A percentile compares a stretch with the other conserved stretches of the same genome.
Conservation (phyloP, 2,797 vertebrate genomes). For the Leptodactylus fallax region DNA sequence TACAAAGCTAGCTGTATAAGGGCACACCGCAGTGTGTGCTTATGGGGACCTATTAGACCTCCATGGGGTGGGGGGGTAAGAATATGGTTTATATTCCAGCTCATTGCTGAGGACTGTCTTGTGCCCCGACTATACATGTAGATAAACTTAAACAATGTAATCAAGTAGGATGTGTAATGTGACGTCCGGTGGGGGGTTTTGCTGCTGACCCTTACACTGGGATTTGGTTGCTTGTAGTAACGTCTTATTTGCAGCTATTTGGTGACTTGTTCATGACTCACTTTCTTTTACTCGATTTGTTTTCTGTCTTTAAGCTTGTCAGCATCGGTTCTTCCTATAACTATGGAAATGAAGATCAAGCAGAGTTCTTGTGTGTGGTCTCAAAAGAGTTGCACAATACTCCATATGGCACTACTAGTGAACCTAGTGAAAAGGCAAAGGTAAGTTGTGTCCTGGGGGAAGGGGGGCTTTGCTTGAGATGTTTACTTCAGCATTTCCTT, state of each 20-base stretch:
- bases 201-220: background rate
- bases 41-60: too few relatives aligned
- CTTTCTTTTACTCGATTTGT: background rate
- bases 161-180: slow-evolving; percentile 37
- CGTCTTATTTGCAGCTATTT: background rate
- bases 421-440: slow-evolving; percentile 98
- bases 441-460: slow-evolving; percentile 73
- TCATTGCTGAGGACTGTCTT: too few relatives aligned
- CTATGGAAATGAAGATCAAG: slow-evolving; percentile 98
- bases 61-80: too few relatives aligned
- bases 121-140: background rate
- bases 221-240: background rate
- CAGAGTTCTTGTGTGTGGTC: slow-evolving; percentile 98
- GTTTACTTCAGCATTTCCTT: background rate
- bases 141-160: slow-evolving; percentile 7
- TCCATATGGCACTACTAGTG: slow-evolving; percentile 89
- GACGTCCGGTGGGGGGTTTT: background rate
- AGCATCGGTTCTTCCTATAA: slow-evolving; percentile 99
- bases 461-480: background rate
- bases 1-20: too few relatives aligned
- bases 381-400: slow-evolving; percentile 98
- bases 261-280: background rate
- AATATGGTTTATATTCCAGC: too few relatives aligned
- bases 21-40: too few relatives aligned
- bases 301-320: slow-evolving; percentile 82